Conservation (phyloP, 1,140 invertebrate species). For the Trinorchestia longiramus region DNA sequence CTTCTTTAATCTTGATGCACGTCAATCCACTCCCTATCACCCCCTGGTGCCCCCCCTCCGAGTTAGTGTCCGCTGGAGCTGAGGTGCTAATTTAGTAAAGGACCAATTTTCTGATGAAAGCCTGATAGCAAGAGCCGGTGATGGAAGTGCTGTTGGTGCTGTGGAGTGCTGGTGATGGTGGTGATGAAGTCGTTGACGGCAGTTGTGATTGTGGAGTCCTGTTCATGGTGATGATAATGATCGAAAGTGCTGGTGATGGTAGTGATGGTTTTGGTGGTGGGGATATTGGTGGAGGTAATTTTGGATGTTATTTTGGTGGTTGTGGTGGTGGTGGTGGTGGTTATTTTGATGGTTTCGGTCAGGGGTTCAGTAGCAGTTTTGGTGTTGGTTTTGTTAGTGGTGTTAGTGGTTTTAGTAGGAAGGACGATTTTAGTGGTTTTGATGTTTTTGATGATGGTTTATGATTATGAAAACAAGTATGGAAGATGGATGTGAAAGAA, state of each 20-base stretch:
- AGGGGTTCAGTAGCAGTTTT: no score
- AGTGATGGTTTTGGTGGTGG: no score
- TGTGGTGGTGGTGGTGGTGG: no score
- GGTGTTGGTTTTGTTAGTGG: no score
- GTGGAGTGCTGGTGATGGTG: neutral
- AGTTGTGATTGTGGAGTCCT: neutral
- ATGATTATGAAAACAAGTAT: no score
- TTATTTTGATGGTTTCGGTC: no score
- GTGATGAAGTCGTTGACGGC: neutral
- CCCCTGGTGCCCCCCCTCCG: neutral
- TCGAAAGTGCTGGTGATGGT: neutral
- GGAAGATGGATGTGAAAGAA: neutral
- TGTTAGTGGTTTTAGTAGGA: neutral
- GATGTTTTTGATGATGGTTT: neutral
- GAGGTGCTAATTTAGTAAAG: slow-evolving; percentile 43
- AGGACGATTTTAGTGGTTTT: neutral
- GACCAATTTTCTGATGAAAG: slow-evolving; percentile 49
- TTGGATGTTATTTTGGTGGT: no score
- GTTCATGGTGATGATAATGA: neutral
- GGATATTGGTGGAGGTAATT: no score
- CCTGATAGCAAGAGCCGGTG: neutral
- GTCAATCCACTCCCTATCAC: slow-evolving; percentile 22
- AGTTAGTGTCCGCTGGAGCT: neutral
- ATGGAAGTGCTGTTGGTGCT: slow-evolving; percentile 2
- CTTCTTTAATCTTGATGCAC: slow-evolving; percentile 18